Percentiles rank a stretch among this genome's conserved stretches.
These are phyloP conservation scores for Neoseiulus cucumeris DNA, from an alignment of 1,140 invertebrate genomes.

Conservation along the genomic window DNA sequence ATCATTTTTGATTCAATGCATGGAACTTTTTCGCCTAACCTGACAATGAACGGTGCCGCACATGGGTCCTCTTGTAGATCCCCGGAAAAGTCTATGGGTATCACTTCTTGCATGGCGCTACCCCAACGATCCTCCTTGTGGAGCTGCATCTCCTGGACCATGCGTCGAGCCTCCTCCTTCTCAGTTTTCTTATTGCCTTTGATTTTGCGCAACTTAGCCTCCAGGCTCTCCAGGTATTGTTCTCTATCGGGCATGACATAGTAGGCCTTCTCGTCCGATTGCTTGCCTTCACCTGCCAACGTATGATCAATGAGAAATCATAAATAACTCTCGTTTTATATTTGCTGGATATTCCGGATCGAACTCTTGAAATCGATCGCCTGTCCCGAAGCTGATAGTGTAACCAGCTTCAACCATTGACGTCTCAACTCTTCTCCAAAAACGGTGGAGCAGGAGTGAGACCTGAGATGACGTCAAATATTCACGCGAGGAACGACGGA, in stretches of 20 bases:
- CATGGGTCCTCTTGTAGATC: not conserved
- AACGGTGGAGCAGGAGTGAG: no score
- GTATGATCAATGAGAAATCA: no score
- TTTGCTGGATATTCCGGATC: no score
- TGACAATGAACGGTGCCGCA: not conserved
- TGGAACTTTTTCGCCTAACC: not conserved
- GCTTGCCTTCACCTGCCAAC: no score
- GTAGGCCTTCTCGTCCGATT: not conserved
- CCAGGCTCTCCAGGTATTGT: not conserved
- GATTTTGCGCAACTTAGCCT: not conserved
- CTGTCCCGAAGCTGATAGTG: no score
- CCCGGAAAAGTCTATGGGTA: not conserved
- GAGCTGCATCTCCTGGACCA: not conserved
- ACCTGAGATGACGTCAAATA: no score
- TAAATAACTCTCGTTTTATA: no score
- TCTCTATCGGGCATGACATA: not conserved
- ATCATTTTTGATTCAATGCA: no score
- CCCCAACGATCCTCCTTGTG: not conserved
- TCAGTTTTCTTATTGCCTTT: not conserved
- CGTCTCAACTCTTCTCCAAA: no score
- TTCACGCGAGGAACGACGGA: no score
- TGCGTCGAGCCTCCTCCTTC: not conserved
- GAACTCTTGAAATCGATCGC: no score
- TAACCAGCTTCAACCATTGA: no score
- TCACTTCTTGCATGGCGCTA: conserved; percentile 1